Evolutionary conservation across 2,113 vertebrate species (phyloP).

Genomic region (Talpa occidentalis): DNA sequence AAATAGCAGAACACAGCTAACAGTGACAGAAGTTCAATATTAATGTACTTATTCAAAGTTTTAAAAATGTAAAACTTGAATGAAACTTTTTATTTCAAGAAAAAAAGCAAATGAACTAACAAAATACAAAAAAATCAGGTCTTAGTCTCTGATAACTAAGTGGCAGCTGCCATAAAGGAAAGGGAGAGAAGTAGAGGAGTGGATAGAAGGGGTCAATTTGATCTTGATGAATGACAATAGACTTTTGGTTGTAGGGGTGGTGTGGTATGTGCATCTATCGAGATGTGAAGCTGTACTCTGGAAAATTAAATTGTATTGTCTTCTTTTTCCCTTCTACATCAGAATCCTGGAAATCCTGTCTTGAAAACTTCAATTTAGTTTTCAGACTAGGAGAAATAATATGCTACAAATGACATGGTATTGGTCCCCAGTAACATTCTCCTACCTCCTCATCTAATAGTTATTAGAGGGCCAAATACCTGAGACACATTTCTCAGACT

Average conservation of each 20-base stretch:
- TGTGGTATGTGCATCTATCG: no score
- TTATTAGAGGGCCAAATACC: neutral
- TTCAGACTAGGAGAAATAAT: neutral
- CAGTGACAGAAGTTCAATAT: neutral
- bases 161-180: no score
- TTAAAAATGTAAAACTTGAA: neutral
- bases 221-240: no score
- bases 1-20: neutral
- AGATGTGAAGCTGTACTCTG: no score
- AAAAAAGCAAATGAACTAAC: no score
- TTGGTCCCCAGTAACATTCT: neutral
- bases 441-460: neutral
- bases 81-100: neutral
- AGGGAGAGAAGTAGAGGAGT: no score
- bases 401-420: neutral
- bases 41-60: neutral
- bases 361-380: neutral
- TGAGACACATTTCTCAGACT: neutral
- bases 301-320: no score
- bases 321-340: neutral
- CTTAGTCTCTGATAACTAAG: no score
- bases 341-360: slow-evolving; percentile 41
- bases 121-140: no score
- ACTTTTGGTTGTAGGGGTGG: no score
- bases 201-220: no score